These are phyloP conservation scores for Myrmecophaga tridactyla DNA, from an alignment of 2,113 vertebrate species.

Conservation along the genomic window DNA sequence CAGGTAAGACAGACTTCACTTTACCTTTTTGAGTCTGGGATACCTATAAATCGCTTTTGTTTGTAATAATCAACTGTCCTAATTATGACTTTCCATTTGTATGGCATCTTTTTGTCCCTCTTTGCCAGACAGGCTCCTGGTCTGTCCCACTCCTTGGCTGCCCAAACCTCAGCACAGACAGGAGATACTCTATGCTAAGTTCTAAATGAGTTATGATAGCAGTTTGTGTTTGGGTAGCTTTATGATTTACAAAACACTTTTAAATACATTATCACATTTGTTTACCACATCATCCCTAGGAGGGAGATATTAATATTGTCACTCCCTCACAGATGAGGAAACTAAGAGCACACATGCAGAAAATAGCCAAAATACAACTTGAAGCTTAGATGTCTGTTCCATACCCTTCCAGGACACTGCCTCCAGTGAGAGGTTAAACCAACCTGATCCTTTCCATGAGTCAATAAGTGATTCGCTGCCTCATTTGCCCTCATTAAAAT, in stretches of 20 bases:
- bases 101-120: background rate
- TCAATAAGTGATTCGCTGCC: background rate
- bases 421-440: background rate
- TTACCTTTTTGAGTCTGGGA: background rate
- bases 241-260: background rate
- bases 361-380: background rate
- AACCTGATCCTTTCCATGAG: background rate
- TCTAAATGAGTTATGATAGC: background rate
- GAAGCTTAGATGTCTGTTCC: background rate
- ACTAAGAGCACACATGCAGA: background rate
- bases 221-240: background rate
- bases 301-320: background rate
- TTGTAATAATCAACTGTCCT: background rate
- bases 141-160: background rate
- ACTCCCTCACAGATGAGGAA: background rate
- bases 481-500: constrained; percentile 47
- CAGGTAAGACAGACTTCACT: background rate
- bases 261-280: background rate
- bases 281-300: background rate
- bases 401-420: background rate
- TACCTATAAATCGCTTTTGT: background rate
- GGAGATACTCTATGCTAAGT: fast-evolving
- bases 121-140: background rate
- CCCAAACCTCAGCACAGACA: background rate
- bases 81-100: background rate